Conservation (phyloP, 2,888 invertebrate genomes). For the Trachelus iudaicus region DNA sequence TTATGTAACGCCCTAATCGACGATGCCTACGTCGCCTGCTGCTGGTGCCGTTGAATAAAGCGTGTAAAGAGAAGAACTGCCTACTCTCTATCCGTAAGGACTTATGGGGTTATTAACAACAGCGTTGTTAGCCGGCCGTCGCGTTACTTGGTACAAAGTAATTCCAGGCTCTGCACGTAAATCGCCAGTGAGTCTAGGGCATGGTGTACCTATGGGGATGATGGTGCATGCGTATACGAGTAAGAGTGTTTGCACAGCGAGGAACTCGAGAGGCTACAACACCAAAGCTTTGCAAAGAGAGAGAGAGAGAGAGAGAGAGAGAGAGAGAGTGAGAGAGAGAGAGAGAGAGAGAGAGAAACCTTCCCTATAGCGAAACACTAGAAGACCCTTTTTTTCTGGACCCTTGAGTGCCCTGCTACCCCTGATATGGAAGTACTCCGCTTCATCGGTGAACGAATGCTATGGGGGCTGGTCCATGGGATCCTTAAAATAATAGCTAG, state of each 20-base stretch:
- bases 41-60: not conserved
- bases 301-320: not conserved
- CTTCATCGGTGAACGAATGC: not conserved
- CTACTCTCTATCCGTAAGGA: not conserved
- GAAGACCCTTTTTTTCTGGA: constrained; percentile 39
- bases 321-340: not conserved
- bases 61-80: not conserved
- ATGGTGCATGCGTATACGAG: constrained; percentile 35
- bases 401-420: constrained; percentile 11
- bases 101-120: constrained; percentile 48
- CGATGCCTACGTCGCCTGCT: not conserved
- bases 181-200: not conserved
- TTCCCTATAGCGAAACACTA: constrained; percentile 52
- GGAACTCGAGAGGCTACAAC: constrained; percentile 48
- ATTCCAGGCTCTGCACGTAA: not conserved
- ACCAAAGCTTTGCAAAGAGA: constrained; percentile 33
- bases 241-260: constrained; percentile 46
- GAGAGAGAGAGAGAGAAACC: not conserved
- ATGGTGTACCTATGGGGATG: not conserved
- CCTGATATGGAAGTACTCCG: not conserved
- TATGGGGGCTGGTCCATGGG: constrained; percentile 28
- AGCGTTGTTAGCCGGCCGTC: not conserved
- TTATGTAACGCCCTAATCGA: constrained; percentile 3
- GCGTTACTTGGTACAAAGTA: not conserved
- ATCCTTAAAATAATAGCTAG: constrained; percentile 54